Percentiles rank a stretch among this genome's conserved stretches.
Conservation (phyloP, 2,113 vertebrate genomes). For the Hemiprocne comata region DNA sequence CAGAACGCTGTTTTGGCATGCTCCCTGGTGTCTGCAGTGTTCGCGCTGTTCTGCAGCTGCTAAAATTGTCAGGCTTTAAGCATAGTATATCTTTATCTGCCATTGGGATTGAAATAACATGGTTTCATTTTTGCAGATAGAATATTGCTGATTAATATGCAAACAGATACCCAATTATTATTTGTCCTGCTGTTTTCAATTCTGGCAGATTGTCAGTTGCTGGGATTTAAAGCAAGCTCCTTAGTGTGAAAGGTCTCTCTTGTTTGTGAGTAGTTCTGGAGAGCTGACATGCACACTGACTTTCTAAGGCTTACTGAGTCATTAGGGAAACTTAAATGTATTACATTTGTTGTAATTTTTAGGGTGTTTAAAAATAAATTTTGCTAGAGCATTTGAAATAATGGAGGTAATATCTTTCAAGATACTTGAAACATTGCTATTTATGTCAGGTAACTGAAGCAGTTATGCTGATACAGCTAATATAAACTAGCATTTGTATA, state of each 20-base stretch:
- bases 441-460: background rate
- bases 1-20: background rate
- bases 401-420: background rate
- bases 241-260: conserved; percentile 44
- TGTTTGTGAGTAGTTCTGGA: conserved; percentile 19
- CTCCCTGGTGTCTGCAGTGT: background rate
- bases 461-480: background rate
- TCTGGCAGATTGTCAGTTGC: conserved; percentile 40
- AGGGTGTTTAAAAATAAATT: conserved; percentile 31
- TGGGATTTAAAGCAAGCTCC: conserved; percentile 50
- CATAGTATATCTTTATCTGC: background rate
- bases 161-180: conserved; percentile 61
- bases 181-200: conserved; percentile 65
- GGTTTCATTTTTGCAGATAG: background rate
- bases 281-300: conserved; percentile 25
- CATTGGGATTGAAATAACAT: conserved; percentile 1
- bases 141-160: conserved; percentile 62
- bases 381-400: background rate
- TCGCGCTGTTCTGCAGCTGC: background rate
- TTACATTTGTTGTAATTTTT: background rate
- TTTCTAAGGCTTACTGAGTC: conserved; percentile 38
- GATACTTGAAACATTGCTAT: background rate
- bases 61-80: background rate
- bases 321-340: conserved; percentile 20
- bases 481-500: background rate